Evolutionary conservation across 1,140 invertebrate genomes (phyloP), one percentile per base, ranked within the genome.

Genomic region (Drosophila nigrodunni): DNA sequence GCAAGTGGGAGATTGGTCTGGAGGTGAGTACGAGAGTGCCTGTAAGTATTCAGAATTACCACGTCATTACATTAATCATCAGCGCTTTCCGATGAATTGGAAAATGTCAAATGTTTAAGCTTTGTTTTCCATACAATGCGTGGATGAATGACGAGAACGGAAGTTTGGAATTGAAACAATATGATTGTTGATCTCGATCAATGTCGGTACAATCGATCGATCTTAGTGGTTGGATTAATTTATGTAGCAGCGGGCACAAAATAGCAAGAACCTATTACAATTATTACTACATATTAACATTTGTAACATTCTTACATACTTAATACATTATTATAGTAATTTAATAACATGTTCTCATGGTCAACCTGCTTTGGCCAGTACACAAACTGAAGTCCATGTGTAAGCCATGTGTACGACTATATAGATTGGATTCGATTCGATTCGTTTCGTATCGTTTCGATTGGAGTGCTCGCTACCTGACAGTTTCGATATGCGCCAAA

Each of bases 321-420:
- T 90, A 86, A 86, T 90, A 88, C 86, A 90, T 80, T 90, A 86
- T 89, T 89, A 89, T 72, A 83, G 90, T 90, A 90, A 87, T 91
- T 91, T 91, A 88, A 91, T 91, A 91, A 91, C 90, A 91, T 91
- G 90, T 91, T 91, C 90, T 91, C 90, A 91, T 81, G 90, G 90
- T 81, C 90, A 91, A 91, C 82, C 75, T 90, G 90, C 77, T 88
- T 62, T 39, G 25, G 54, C 54, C 57, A 61, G 71, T 54, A 9
- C 60, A 35, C 39, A 37, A 69, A 60, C 60, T 57, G 43, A 55
- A 35, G 60, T 64, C 60, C 41, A 54, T 47, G 58, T 47, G n/a
- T 46, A 35, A 46, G 13, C 25, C 25, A 30, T 30, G 25, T 30
- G 25, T 62, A 37, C 34, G 57, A 34, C 21, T 76, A 68, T 43